A percentile compares a stretch with the other conserved stretches of the same genome.
phyloP scores from a whole-genome alignment of 2,888 invertebrate genomes.

The Plagodis dolabraria region DNA sequence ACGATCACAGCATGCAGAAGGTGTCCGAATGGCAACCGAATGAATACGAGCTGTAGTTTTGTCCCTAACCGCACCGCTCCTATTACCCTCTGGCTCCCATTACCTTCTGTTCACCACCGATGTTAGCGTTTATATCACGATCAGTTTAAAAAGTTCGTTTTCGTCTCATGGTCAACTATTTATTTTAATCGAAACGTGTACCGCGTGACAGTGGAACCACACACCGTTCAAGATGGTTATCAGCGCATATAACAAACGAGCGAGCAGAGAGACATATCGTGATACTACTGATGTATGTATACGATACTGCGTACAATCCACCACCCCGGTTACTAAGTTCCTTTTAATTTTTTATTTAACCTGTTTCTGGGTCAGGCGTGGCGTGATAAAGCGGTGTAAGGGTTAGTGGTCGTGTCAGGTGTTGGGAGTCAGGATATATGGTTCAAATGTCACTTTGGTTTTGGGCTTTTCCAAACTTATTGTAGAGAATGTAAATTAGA shows the following conservation, averaged over 20 bases:
- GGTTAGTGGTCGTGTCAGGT: slow-evolving; percentile 2
- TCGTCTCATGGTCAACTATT: no score
- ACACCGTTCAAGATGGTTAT: slow-evolving; percentile 32
- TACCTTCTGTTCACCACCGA: no score
- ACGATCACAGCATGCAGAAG: no score
- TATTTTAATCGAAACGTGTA: no score
- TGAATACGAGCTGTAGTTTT: no score
- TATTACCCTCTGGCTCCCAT: no score
- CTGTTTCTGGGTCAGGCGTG: slow-evolving; percentile 21
- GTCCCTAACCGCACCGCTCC: no score
- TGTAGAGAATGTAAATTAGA: no score
- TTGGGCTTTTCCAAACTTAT: neutral
- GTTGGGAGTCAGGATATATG: neutral
- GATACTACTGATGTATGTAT: slow-evolving; percentile 10
- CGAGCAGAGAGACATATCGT: slow-evolving; percentile 26
- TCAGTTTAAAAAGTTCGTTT: no score
- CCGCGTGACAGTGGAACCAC: slow-evolving; percentile 20
- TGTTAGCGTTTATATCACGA: no score
- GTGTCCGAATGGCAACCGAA: no score
- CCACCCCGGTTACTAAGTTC: slow-evolving; percentile 23
- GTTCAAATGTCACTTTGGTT: neutral
- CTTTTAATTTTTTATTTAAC: slow-evolving; percentile 15
- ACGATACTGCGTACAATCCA: neutral
- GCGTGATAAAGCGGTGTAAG: slow-evolving; percentile 4
- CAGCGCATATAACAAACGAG: slow-evolving; percentile 37